Evolutionary conservation across 2,113 vertebrate genomes (phyloP).

Genomic region (Daphoenositta chrysoptera): DNA sequence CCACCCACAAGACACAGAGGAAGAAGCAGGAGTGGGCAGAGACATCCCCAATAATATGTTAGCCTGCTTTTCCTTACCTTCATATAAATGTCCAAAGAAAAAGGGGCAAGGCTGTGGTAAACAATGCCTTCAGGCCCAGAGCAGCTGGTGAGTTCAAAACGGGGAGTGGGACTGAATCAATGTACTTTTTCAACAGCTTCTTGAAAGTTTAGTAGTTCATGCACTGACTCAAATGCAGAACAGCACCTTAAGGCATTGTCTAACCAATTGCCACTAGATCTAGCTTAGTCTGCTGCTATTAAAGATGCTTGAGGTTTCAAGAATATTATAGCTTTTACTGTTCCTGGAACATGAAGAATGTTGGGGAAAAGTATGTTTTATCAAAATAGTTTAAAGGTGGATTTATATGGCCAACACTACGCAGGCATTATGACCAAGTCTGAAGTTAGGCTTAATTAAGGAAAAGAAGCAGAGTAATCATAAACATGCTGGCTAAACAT

Average conservation of each 20-base stretch:
- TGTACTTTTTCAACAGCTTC: not conserved
- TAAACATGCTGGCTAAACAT: not conserved
- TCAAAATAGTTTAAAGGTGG: not conserved
- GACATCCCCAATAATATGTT: not conserved
- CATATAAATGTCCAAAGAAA: not conserved
- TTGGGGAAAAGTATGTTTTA: not conserved
- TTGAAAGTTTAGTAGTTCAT: not conserved
- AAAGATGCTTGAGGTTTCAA: not conserved
- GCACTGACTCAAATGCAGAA: not conserved
- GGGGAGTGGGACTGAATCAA: not conserved
- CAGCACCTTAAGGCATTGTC: not conserved
- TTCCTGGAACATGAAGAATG: not conserved
- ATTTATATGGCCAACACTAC: not conserved
- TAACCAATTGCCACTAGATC: not conserved
- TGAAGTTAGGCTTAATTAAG: not conserved
- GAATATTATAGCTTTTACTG: not conserved
- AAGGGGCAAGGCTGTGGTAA: not conserved
- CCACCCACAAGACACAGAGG: not conserved
- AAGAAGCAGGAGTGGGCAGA: not conserved
- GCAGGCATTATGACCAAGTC: not conserved
- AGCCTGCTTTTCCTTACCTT: accelerated
- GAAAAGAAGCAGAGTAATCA: not conserved
- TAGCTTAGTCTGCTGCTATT: not conserved
- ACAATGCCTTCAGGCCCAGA: not conserved
- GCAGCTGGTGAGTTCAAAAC: not conserved